Evolutionary conservation across 1,140 invertebrate species (phyloP).

Genomic region (Lanistes nyassanus): DNA sequence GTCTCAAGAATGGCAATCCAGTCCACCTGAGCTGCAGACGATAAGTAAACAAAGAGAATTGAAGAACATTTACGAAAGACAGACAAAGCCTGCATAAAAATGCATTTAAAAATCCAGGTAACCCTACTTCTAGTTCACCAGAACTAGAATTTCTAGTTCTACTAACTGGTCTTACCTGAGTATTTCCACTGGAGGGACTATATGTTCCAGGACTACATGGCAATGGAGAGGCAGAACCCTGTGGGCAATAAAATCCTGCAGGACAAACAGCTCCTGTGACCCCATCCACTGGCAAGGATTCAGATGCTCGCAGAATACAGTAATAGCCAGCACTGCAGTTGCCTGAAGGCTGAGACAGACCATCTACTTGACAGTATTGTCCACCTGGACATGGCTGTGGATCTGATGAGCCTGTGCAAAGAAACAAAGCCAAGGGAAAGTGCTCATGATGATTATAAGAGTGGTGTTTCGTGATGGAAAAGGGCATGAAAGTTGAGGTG

Average conservation of each 20-base stretch:
- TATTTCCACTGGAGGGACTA: slow-evolving; percentile 50
- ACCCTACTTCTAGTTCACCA: too few species aligned
- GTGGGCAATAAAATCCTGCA: slow-evolving; percentile 52
- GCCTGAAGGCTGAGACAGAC: slow-evolving; percentile 49
- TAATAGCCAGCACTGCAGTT: slow-evolving; percentile 59
- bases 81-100: too few species aligned
- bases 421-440: background rate
- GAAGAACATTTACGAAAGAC: too few species aligned
- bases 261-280: slow-evolving; percentile 56
- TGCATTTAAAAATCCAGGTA: too few species aligned
- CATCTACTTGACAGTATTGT: slow-evolving; percentile 55
- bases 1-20: too few species aligned
- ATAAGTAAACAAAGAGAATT: too few species aligned
- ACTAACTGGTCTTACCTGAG: slow-evolving; percentile 15
- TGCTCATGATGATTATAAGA: too few species aligned
- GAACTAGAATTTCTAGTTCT: too few species aligned
- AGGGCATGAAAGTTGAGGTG: background rate
- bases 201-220: slow-evolving; percentile 59
- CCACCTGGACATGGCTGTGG: slow-evolving; percentile 56
- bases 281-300: slow-evolving; percentile 50
- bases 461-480: too few species aligned
- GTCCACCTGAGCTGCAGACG: too few species aligned
- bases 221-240: slow-evolving; percentile 46
- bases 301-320: slow-evolving; percentile 45
- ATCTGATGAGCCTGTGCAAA: slow-evolving; percentile 50